Evolutionary conservation across 2,888 invertebrate genomes (phyloP), one percentile per base, ranked within the genome.

Genomic region (Caenorhabditis japonica): DNA sequence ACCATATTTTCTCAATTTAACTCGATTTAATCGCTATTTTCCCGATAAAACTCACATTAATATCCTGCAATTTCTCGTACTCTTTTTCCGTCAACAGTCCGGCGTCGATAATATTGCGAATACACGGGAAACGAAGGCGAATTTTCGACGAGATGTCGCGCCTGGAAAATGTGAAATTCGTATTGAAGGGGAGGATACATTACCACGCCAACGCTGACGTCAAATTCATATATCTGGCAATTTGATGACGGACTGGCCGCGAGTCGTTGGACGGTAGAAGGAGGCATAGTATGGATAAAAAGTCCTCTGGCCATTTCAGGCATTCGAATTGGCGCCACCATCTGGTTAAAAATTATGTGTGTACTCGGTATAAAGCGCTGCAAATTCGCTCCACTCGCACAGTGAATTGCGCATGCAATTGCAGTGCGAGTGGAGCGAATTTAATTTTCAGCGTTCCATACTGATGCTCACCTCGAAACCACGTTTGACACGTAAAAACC

Each of bases 71-170:
- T 43, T 87, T 81, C 19, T 84, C 71, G 13, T 84, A 84, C 62
- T 90, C 90, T 21, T 88, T 88, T 23, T 87, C 84, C 3, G 89
- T 88, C 76, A 90, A 85, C 33, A 87, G 53, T 85, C 89, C 89
- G 58, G 88, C 87, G 46, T 88, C 87, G 13, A 89, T 88, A 25
- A 89, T 84, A 69, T 89, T 88, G 33, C 88, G 85, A 38, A 88
- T 60, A 1, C 87, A 87, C 0, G 89, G 89, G 75, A 89, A 90
- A 17, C 81, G 75, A 4, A 79, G 64, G 1, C 83, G 74, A 13
- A 83, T 79, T 52, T 81, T 79, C 13, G 76, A 64, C 3, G 82
- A 82, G 10, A 80, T 70, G 27, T 82, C 82, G 13, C 81, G 56
- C 80, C 79, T 77, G 46, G 38, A 56, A 27, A 25, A 49, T 13